Conservation (phyloP, 2,797 vertebrate genomes). For the Peromyscus aztecus region DNA sequence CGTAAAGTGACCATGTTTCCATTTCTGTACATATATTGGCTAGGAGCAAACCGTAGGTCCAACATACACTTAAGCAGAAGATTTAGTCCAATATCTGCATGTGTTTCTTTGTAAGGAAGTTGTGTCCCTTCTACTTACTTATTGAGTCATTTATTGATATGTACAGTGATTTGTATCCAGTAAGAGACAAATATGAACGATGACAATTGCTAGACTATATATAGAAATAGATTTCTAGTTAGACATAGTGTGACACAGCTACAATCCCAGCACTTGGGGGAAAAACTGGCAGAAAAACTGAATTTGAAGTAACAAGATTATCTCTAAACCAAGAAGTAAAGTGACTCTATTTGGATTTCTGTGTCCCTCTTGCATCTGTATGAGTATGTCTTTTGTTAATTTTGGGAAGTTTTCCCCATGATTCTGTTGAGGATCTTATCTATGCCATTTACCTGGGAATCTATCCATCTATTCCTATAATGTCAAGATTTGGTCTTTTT, state of each 20-base stretch:
- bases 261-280: neutral
- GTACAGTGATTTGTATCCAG: neutral
- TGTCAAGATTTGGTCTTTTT: neutral
- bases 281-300: neutral
- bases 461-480: neutral
- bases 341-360: neutral
- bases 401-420: neutral
- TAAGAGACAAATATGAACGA: neutral
- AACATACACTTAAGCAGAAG: neutral
- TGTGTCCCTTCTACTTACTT: neutral
- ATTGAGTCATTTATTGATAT: neutral
- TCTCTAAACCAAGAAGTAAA: neutral
- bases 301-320: neutral
- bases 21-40: neutral
- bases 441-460: neutral
- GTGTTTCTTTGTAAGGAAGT: constrained; percentile 14
- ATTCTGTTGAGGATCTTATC: neutral
- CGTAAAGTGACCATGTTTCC: constrained; percentile 26
- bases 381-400: neutral
- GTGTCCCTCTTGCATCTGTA: neutral
- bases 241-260: neutral
- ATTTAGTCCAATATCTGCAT: neutral
- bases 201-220: neutral
- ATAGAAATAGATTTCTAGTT: neutral
- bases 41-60: neutral